Base-by-base conservation (phyloP, 2,888 invertebrate genomes). In the Hanleya hanleyi region DNA sequence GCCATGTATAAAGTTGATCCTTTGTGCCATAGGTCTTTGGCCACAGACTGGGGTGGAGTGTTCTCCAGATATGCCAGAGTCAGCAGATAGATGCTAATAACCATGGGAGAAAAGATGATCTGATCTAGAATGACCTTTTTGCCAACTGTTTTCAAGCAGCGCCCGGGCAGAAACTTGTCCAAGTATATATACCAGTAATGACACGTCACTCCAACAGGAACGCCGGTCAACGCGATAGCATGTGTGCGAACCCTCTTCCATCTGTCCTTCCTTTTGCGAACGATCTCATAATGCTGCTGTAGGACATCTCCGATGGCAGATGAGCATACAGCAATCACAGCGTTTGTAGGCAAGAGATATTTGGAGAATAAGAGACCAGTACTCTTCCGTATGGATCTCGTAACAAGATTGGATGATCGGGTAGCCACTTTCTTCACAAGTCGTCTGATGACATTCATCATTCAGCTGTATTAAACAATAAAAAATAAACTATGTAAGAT, bases 111-210 rank as follows among this genome's bases (percentile, higher is more conserved):
- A 85, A 95, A 95, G 51, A 97, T 91, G 68, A 95, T 86, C 90
- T 97, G 97, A 90, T 97, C 97, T 35, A 95, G 87, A 1, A 95
- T 67, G 51, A 97, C 93, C 92, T 97, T 97, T 87, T 95, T 95
- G 6, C 94, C 79, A 5, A 90, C 75, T 26, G 81, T 76, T 29
- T 77, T 67, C 0, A 95, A 84, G 0, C 93, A 92, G 82, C 94
- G 92, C 0, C 96, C 96, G 0, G 95, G 94, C 47, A 96, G 90
- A 77, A 92, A 91, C 83, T 91, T 92, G 87, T 97, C 97, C 72
- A 97, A 91, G 77, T 93, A 92, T 72, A 93, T 92, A 88, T 97
- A 97, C 96, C 97, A 97, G 88, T 94, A 94, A 88, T 97, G 97
- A 85, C 95, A 95, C 36, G 96, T 91, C 9, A 95, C 89, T 33